phyloP scores from a whole-genome alignment of 2,888 invertebrate genomes.

The Argyra leucocephala region DNA sequence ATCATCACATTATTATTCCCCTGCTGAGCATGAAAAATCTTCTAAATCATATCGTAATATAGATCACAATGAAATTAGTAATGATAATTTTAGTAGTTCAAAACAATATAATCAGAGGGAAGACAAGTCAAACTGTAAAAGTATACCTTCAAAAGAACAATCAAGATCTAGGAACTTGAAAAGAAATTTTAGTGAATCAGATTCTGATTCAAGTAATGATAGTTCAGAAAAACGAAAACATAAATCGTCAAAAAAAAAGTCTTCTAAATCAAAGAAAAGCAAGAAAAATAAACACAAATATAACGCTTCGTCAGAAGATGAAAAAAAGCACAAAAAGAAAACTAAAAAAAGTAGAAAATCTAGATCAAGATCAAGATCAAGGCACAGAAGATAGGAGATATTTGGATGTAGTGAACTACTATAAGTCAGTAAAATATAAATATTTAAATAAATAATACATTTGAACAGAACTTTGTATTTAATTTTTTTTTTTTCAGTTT shows the following conservation, averaged over 20 bases:
- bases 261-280: slow-evolving; percentile 25
- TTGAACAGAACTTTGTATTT: no score
- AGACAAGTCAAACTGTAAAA: not conserved
- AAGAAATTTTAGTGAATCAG: slow-evolving; percentile 12
- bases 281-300: slow-evolving; percentile 31
- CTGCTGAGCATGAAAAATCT: slow-evolving; percentile 9
- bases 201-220: slow-evolving; percentile 22
- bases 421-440: no score
- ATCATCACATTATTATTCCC: slow-evolving; percentile 11
- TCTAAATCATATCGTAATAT: not conserved
- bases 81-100: no score
- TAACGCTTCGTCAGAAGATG: slow-evolving; percentile 28
- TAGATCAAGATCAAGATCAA: slow-evolving; percentile 35
- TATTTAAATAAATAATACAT: no score
- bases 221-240: slow-evolving; percentile 28
- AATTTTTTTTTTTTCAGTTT: no score
- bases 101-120: no score
- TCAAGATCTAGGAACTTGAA: slow-evolving; percentile 18
- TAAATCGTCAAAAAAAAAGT: slow-evolving; percentile 26
- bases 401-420: no score
- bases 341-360: slow-evolving; percentile 40
- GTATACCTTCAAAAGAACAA: slow-evolving; percentile 1
- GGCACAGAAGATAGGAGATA: slow-evolving; percentile 21
- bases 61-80: not conserved
- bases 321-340: slow-evolving; percentile 35